Percentiles rank a stretch among this genome's conserved stretches.
These are phyloP conservation scores for Trichogramma evanescens DNA, from an alignment of 2,888 invertebrate genomes.

Conservation along the genomic window DNA sequence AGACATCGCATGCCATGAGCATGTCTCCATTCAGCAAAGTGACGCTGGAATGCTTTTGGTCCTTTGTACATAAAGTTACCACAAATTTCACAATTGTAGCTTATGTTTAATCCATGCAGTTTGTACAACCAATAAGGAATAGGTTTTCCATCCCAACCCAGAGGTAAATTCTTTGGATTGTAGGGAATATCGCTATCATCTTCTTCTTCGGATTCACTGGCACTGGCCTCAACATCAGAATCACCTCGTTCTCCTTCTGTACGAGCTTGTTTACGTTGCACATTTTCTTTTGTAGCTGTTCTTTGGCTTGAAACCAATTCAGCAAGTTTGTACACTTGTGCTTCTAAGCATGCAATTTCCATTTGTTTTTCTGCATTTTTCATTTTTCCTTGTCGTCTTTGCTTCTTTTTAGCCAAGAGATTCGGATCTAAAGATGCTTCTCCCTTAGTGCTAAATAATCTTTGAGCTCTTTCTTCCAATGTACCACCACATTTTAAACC, in stretches of 20 bases:
- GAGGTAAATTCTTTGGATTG: constrained; percentile 97
- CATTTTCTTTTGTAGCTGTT: constrained; percentile 91
- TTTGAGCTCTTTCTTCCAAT: constrained; percentile 91
- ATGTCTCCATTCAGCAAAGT: constrained; percentile 91
- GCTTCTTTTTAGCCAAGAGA: constrained; percentile 83
- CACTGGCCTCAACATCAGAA: constrained; percentile 83
- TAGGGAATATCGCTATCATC: constrained; percentile 94
- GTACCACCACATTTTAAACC: constrained; percentile 98
- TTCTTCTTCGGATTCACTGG: constrained; percentile 72
- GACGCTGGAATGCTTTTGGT: constrained; percentile 98
- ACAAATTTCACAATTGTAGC: constrained; percentile 98
- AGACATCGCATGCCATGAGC: constrained; percentile 96
- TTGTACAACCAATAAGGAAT: constrained; percentile 98
- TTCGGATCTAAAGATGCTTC: constrained; percentile 86
- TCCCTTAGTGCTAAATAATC: constrained; percentile 93
- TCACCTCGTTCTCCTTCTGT: constrained; percentile 90
- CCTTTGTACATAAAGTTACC: constrained; percentile 98
- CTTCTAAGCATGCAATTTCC: constrained; percentile 82
- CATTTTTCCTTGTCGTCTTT: constrained; percentile 59
- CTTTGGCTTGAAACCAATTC: constrained; percentile 80
- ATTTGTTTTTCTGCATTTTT: constrained; percentile 67
- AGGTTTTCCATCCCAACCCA: constrained; percentile 97
- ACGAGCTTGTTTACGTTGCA: constrained; percentile 94
- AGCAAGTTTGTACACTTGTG: constrained; percentile 81
- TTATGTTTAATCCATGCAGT: constrained; percentile 95